Evolutionary conservation across 2,113 vertebrate species (phyloP).

Genomic region (Amphiprion percula): DNA sequence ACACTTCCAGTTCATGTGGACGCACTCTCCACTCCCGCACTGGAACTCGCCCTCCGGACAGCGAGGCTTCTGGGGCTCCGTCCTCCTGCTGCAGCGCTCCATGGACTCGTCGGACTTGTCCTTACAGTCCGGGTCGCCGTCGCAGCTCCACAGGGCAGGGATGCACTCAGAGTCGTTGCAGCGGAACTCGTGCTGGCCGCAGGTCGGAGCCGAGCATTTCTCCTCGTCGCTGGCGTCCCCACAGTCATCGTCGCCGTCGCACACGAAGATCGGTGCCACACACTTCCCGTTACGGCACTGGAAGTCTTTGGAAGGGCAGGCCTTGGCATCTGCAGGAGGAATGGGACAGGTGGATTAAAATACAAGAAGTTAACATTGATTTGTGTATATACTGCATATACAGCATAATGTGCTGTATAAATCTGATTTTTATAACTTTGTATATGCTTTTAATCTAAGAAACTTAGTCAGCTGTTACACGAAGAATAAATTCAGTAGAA

Average conservation of each 20-base stretch:
- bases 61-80: conserved; percentile 84
- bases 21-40: conserved; percentile 93
- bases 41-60: conserved; percentile 90
- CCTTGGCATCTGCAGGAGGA: conserved; percentile 79
- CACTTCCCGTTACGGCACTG: conserved; percentile 93
- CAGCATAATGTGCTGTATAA: not conserved
- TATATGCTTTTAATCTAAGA: not conserved
- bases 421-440: not conserved
- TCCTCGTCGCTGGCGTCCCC: conserved; percentile 93
- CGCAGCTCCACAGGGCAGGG: conserved; percentile 94
- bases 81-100: conserved; percentile 88
- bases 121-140: conserved; percentile 93
- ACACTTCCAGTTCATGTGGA: conserved; percentile 96
- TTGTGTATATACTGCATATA: not conserved
- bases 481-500: not conserved
- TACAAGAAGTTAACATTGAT: no score
- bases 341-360: not conserved
- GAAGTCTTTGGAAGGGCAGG: conserved; percentile 92
- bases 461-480: not conserved
- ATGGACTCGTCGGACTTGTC: conserved; percentile 92
- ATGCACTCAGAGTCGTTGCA: conserved; percentile 94
- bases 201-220: conserved; percentile 89
- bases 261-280: conserved; percentile 90
- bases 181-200: conserved; percentile 93
- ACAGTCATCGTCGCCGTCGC: conserved; percentile 93